phyloP scores from a whole-genome alignment of 2,797 vertebrate species.

The Eremophila alpestris region DNA sequence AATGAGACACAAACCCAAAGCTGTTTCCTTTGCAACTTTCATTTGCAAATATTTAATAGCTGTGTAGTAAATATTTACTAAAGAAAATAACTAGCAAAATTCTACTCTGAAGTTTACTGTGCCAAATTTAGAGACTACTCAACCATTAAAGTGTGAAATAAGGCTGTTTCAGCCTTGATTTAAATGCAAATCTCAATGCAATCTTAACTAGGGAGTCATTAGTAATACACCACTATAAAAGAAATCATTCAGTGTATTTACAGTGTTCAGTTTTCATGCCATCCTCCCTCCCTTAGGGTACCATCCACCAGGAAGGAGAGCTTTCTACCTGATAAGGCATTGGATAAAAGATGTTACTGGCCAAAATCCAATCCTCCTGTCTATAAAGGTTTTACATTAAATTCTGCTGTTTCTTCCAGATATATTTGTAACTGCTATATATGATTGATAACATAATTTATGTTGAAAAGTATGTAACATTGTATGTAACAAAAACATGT shows the following conservation, averaged over 20 bases:
- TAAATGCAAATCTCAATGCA: slow-evolving; percentile 34
- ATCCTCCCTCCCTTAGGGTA: not conserved
- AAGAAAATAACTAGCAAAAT: not conserved
- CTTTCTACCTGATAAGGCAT: not conserved
- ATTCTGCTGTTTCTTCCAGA: slow-evolving; percentile 7
- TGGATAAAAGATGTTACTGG: not conserved
- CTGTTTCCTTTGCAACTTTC: not conserved
- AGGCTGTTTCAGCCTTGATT: slow-evolving; percentile 34
- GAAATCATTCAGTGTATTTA: not conserved
- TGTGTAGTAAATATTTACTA: slow-evolving; percentile 15
- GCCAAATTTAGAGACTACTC: slow-evolving; percentile 32
- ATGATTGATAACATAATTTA: not conserved
- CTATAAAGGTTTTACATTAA: not conserved
- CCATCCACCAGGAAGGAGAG: not conserved
- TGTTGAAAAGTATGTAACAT: not conserved
- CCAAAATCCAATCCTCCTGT: not conserved
- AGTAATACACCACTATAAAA: not conserved
- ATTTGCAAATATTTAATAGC: slow-evolving; percentile 1
- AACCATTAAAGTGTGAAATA: slow-evolving; percentile 32
- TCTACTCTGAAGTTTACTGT: slow-evolving; percentile 10
- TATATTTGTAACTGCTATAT: not conserved
- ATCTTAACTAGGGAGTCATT: not conserved
- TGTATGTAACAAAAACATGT: not conserved
- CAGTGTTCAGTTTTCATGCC: slow-evolving; percentile 4
- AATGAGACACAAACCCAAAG: not conserved